Conservation (phyloP, 1,140 invertebrate species). For the Anastrepha ludens region DNA sequence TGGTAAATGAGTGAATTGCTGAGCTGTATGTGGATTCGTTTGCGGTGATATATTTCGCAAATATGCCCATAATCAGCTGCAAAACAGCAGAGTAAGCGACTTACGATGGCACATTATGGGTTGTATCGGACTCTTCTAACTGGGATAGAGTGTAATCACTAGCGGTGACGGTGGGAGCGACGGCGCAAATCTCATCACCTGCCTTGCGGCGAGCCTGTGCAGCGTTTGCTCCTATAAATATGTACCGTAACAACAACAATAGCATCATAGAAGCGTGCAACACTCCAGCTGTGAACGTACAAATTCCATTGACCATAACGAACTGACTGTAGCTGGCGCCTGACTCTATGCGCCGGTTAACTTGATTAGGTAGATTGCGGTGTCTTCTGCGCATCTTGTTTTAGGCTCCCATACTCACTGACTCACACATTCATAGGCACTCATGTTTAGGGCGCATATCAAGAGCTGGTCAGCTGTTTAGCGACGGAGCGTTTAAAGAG, state of each 20-base stretch:
- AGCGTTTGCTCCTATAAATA: background rate
- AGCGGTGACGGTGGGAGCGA: background rate
- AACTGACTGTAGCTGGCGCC: background rate
- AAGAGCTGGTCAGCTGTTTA: no score
- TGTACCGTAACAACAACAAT: background rate
- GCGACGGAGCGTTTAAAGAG: no score
- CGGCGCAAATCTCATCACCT: background rate
- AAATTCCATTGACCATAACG: slow-evolving; percentile 46
- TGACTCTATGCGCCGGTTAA: background rate
- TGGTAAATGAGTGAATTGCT: background rate
- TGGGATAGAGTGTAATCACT: background rate
- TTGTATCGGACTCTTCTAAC: background rate
- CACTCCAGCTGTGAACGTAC: slow-evolving; percentile 33
- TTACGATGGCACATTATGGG: background rate
- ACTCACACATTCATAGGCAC: background rate
- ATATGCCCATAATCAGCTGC: slow-evolving; percentile 15
- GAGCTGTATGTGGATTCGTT: background rate
- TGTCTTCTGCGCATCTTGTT: background rate
- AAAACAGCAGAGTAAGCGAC: background rate
- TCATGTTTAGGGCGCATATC: no score
- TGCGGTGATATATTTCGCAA: background rate
- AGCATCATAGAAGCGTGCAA: background rate
- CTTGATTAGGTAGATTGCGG: background rate
- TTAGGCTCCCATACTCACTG: background rate
- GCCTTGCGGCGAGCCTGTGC: background rate